Conservation (phyloP, 2,888 invertebrate genomes). For the Heliconius sara region DNA sequence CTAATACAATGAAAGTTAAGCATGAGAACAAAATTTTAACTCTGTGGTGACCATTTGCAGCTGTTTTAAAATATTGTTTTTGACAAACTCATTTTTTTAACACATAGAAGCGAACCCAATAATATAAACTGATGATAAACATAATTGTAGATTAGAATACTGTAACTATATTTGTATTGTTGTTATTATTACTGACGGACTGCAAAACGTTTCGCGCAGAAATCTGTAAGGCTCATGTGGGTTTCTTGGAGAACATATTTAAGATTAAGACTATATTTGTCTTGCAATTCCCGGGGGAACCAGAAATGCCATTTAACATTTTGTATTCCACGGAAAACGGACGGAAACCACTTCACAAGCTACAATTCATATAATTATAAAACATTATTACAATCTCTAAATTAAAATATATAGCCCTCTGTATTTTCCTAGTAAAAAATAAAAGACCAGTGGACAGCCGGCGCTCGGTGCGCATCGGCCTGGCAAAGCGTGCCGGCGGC, state of each 20-base stretch:
- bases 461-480: conserved; percentile 18
- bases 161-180: too few relatives aligned
- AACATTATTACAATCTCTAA: conserved; percentile 63
- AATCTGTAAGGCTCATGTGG: too few relatives aligned
- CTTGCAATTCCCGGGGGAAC: too few relatives aligned
- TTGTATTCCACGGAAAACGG: not conserved
- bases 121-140: too few relatives aligned
- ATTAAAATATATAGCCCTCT: conserved; percentile 1
- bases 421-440: conserved; percentile 11
- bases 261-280: too few relatives aligned
- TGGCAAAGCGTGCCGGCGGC: conserved; percentile 26
- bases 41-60: not conserved
- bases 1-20: too few relatives aligned
- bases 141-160: too few relatives aligned
- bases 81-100: not conserved
- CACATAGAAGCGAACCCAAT: not conserved
- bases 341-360: not conserved
- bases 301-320: not conserved
- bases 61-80: not conserved
- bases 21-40: too few relatives aligned
- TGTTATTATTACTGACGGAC: too few relatives aligned
- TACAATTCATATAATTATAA: conserved; percentile 49
- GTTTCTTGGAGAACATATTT: too few relatives aligned
- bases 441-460: conserved; percentile 24
- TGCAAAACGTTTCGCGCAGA: too few relatives aligned